Conservation (phyloP, 2,113 vertebrate species). For the Anhinga rufa region DNA sequence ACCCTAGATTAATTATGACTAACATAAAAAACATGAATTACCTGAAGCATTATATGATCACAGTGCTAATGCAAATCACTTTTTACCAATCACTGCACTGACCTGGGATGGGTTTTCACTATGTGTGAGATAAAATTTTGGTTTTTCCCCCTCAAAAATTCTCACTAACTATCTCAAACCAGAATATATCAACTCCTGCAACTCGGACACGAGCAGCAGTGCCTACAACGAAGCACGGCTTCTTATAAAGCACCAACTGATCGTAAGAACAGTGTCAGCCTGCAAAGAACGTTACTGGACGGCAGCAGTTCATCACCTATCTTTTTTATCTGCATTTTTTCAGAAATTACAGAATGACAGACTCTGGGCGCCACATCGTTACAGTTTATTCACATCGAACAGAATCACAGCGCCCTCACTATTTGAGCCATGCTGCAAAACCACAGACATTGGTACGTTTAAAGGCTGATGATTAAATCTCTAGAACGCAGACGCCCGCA, state of each 20-base stretch:
- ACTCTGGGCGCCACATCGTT: rapidly evolving
- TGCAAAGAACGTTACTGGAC: background rate
- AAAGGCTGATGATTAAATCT: background rate
- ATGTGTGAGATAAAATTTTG: rapidly evolving
- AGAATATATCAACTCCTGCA: background rate
- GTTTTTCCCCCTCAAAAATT: background rate
- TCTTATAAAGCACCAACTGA: background rate
- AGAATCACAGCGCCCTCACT: background rate
- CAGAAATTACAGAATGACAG: background rate
- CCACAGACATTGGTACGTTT: rapidly evolving
- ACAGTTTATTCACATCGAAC: background rate
- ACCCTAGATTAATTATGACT: background rate
- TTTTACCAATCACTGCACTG: background rate
- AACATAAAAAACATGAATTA: background rate
- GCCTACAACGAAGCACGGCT: background rate
- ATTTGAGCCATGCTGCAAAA: background rate
- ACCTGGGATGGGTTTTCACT: background rate
- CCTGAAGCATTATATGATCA: rapidly evolving
- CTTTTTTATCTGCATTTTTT: background rate
- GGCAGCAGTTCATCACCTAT: background rate
- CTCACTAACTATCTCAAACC: background rate
- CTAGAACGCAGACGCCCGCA: background rate
- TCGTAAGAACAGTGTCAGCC: background rate
- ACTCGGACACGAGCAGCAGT: rapidly evolving
- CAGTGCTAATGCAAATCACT: background rate